phyloP scores from a whole-genome alignment of 2,113 vertebrate genomes.

The Chlamydotis undulata region DNA sequence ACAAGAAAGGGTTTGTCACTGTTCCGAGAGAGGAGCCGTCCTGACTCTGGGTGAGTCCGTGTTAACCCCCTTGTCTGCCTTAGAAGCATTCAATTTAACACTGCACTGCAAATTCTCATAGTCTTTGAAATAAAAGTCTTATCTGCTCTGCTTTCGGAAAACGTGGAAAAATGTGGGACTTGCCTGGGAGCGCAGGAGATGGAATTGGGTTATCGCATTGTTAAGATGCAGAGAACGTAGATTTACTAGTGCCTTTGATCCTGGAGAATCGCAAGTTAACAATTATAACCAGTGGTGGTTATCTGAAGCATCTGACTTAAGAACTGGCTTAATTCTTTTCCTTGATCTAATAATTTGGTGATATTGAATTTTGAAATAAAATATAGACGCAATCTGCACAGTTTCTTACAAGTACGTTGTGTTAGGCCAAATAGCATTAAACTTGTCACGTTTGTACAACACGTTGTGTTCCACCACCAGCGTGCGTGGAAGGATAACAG shows the following conservation, averaged over 20 bases:
- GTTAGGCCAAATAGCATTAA: neutral
- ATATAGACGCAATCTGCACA: neutral
- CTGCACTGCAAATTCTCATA: neutral
- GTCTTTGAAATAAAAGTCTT: neutral
- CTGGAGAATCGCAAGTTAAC: neutral
- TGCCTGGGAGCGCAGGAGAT: neutral
- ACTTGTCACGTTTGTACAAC: neutral
- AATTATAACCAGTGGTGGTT: neutral
- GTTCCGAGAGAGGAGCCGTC: neutral
- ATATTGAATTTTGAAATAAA: neutral
- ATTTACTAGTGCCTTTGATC: constrained; percentile 10
- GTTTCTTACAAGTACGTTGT: neutral
- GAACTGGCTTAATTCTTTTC: neutral
- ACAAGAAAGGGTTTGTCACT: neutral
- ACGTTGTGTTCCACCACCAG: neutral
- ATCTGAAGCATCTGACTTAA: neutral
- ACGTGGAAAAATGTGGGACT: neutral
- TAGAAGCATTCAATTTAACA: accelerated
- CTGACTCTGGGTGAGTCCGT: neutral
- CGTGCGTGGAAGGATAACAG: neutral
- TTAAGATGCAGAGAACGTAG: neutral
- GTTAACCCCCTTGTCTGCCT: neutral
- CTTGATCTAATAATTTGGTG: neutral
- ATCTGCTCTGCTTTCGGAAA: neutral
- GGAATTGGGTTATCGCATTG: neutral